Evolutionary conservation across 2,888 invertebrate species (phyloP).

Genomic region (Cerastoderma edule): DNA sequence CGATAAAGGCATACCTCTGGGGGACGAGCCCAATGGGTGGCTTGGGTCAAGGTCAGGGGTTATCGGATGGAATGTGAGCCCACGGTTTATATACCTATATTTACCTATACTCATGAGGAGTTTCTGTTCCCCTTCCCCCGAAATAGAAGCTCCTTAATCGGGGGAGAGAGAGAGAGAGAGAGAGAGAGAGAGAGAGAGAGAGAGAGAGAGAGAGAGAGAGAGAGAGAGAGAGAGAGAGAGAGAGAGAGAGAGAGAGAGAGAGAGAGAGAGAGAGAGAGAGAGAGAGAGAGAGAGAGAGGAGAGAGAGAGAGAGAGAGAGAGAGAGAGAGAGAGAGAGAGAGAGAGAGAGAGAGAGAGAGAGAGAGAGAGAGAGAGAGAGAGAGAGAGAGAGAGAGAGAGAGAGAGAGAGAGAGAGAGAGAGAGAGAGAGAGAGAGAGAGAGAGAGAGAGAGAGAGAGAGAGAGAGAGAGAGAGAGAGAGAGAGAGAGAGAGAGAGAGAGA

Average conservation of each 20-base stretch:
- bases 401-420: neutral
- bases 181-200: too few relatives aligned
- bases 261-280: neutral
- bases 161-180: too few relatives aligned
- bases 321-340: neutral
- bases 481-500: constrained; percentile 2
- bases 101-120: constrained; percentile 26
- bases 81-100: constrained; percentile 34
- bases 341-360: neutral
- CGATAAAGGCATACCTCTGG: constrained; percentile 15
- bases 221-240: too few relatives aligned
- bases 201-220: too few relatives aligned
- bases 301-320: neutral
- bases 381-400: neutral
- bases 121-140: too few relatives aligned
- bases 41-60: constrained; percentile 21
- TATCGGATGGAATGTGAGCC: constrained; percentile 38
- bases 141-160: neutral
- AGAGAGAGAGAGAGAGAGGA: neutral
- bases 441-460: constrained; percentile 5
- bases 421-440: neutral
- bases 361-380: neutral
- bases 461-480: constrained; percentile 5
- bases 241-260: neutral
- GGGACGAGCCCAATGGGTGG: constrained; percentile 6